Evolutionary conservation across 2,888 invertebrate genomes (phyloP).

Genomic region (Trachelus troglodyta): DNA sequence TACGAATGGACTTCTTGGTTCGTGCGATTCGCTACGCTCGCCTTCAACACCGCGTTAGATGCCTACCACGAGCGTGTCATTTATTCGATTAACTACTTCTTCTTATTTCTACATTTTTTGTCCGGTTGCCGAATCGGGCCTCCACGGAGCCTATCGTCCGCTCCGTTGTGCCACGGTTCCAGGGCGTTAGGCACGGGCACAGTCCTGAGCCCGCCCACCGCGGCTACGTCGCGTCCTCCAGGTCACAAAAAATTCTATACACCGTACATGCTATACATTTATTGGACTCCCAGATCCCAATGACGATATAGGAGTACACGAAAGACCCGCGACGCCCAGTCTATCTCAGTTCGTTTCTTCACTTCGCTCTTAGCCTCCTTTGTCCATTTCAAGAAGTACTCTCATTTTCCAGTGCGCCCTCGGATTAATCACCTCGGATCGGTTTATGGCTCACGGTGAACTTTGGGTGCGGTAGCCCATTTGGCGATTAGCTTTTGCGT

Average conservation of each 20-base stretch:
- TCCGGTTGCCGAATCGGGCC: conserved; percentile 17
- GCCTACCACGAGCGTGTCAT: conserved; percentile 48
- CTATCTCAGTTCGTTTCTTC: not conserved
- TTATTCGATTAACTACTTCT: conserved; percentile 50
- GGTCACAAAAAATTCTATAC: conserved; percentile 33
- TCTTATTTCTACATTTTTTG: conserved; percentile 24
- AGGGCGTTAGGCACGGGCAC: conserved; percentile 38
- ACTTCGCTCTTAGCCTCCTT: not conserved
- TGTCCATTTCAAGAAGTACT: not conserved
- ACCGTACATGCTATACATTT: conserved; percentile 33
- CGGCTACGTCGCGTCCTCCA: conserved; percentile 20
- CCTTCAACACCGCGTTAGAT: conserved; percentile 30
- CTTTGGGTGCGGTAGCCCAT: not conserved
- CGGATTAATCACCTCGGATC: not conserved
- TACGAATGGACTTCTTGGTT: conserved; percentile 3
- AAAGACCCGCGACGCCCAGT: not conserved
- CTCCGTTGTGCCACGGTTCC: conserved; percentile 36
- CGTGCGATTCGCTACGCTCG: conserved; percentile 38
- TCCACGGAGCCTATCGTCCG: conserved; percentile 22
- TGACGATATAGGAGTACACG: conserved; percentile 10
- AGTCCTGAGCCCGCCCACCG: conserved; percentile 35
- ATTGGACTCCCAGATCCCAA: conserved; percentile 35
- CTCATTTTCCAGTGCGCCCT: not conserved
- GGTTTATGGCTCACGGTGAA: not conserved
- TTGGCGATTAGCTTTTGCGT: not conserved